Evolutionary conservation across 2,113 vertebrate genomes (phyloP), one percentile per base, ranked within the genome.

Genomic region (Xyliphius kryptos): DNA sequence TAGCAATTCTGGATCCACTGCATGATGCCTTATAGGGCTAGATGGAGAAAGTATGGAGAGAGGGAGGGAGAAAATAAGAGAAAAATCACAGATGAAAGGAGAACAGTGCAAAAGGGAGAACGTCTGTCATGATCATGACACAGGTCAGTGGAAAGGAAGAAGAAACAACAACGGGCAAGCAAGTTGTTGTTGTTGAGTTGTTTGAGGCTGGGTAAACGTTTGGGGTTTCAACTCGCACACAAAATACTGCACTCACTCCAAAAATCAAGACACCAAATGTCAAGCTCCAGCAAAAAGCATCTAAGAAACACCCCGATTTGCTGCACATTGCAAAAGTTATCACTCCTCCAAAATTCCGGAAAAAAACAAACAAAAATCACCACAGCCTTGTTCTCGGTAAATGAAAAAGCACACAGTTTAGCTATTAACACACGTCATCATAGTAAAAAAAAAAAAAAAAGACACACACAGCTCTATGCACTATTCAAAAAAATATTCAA

Each of bases 371-470:
- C 87, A 83, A 85, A 88, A 90, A 87, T 83, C 85, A 32, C 26
- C 26, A 32, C 26, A 91, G 87, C 85, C 88, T 77, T 88, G 26
- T 78, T 88, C 84, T 87, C 89, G 90, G 86, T 86, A 84, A 81
- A 86, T 46, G 12, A 85, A 86, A 88, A 89, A 92, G 87, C 94
- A 97, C 95, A 94, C 93, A 91, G 88, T 97, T 97, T 92, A 94
- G 90, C 93, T 95, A 89, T 92, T 83, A 97, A 91, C 91, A 97
- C 95, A 98, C 95, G 93, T 97, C 95, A 97, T 93, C 80, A 92
- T 86, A 82, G 85, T 90, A 88, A 91, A 88, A 89, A 82, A n/a
- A n/a, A n/a, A n/a, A n/a, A n/a, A n/a, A n/a, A n/a, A 63, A 67
- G 56, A 87, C 94, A 97, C 94, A 96, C 95, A 89, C 89, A 92